Conservation (phyloP, 2,797 vertebrate genomes). For the Tangara arthus region DNA sequence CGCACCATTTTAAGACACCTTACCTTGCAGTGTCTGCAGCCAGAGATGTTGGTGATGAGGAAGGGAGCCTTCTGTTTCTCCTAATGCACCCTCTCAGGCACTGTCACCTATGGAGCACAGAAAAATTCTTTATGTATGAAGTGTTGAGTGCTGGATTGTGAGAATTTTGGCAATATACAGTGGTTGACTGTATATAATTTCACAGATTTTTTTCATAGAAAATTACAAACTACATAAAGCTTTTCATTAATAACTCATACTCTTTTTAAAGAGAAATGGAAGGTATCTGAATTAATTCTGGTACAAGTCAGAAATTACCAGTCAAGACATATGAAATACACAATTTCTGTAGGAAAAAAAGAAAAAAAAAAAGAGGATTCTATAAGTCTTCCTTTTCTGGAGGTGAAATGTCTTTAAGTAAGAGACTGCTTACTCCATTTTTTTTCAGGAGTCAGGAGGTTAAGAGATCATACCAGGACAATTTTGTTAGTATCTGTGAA, state of each 20-base stretch:
- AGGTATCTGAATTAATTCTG: background rate
- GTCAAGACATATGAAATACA: background rate
- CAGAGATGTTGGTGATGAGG: background rate
- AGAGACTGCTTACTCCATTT: background rate
- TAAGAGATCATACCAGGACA: background rate
- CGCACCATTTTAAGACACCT: background rate
- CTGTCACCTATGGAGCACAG: background rate
- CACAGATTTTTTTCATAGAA: slow-evolving; percentile 27
- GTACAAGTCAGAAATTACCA: background rate
- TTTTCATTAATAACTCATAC: background rate
- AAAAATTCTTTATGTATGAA: slow-evolving; percentile 36
- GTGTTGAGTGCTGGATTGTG: background rate
- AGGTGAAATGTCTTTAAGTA: background rate
- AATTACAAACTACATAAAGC: background rate
- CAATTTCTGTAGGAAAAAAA: background rate
- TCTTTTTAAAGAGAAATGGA: background rate
- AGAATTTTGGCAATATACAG: slow-evolving; percentile 1
- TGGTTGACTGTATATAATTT: background rate
- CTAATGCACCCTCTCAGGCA: background rate
- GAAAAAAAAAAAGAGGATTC: background rate
- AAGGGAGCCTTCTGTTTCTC: slow-evolving; percentile 9
- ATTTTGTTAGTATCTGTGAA: background rate
- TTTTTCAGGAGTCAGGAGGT: background rate
- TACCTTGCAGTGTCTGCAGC: background rate
- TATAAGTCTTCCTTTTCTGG: background rate